Conservation (phyloP, 1,140 invertebrate species). For the Halesus radiatus region DNA sequence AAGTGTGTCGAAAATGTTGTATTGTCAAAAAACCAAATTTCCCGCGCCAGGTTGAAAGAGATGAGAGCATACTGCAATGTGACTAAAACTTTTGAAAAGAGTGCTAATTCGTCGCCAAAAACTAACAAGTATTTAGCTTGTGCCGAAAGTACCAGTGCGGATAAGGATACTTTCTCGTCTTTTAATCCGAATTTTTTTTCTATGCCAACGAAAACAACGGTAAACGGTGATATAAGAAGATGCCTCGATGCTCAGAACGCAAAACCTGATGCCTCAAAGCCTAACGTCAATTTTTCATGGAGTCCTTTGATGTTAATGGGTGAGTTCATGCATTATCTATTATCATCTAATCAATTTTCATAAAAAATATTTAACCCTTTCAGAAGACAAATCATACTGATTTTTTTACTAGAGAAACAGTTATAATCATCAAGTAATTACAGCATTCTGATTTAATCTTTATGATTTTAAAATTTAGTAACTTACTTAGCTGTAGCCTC, state of each 20-base stretch:
- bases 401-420: too few species aligned
- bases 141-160: slow-evolving; percentile 33
- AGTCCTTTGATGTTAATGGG: slow-evolving; percentile 76
- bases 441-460: too few species aligned
- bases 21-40: slow-evolving; percentile 63
- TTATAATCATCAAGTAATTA: too few species aligned
- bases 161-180: slow-evolving; percentile 37
- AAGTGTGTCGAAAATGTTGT: slow-evolving; percentile 69
- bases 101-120: slow-evolving; percentile 43
- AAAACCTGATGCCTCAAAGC: slow-evolving; percentile 9
- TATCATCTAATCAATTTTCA: too few species aligned
- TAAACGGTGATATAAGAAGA: slow-evolving; percentile 50
- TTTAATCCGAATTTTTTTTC: slow-evolving; percentile 39
- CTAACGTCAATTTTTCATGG: slow-evolving; percentile 69
- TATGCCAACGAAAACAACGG: slow-evolving; percentile 33
- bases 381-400: too few species aligned
- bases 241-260: not conserved
- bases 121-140: slow-evolving; percentile 49
- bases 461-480: too few species aligned
- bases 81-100: slow-evolving; percentile 37
- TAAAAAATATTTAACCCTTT: too few species aligned
- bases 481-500: too few species aligned
- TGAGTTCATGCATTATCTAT: too few species aligned
- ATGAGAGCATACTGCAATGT: slow-evolving; percentile 38
- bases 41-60: slow-evolving; percentile 52